phyloP scores from a whole-genome alignment of 2,888 invertebrate species.

The Camptogramma bilineatum region DNA sequence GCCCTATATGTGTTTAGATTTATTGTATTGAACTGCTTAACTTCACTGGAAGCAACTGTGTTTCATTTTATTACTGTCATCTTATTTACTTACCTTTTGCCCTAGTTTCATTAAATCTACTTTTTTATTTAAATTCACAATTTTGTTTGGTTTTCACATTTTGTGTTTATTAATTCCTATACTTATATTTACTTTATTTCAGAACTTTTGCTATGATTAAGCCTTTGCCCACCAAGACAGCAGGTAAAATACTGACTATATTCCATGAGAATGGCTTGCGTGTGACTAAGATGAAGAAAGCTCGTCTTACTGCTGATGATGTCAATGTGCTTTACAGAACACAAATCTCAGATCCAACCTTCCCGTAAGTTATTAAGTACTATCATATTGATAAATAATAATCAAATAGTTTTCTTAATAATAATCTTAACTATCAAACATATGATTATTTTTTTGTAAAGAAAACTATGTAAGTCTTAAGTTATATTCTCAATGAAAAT shows the following conservation, averaged over 20 bases:
- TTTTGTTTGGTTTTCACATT: too few species aligned
- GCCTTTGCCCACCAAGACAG: slow-evolving; percentile 88
- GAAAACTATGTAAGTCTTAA: too few species aligned
- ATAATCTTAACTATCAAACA: too few species aligned
- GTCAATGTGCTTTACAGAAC: slow-evolving; percentile 72
- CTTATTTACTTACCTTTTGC: too few species aligned
- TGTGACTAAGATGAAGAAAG: slow-evolving; percentile 90
- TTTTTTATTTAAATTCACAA: too few species aligned
- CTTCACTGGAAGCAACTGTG: background rate
- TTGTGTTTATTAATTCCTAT: too few species aligned
- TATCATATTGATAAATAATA: background rate
- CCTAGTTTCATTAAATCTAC: too few species aligned
- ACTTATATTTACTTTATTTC: slow-evolving; percentile 35
- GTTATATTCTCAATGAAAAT: too few species aligned
- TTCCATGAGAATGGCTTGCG: slow-evolving; percentile 87
- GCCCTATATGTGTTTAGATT: too few species aligned
- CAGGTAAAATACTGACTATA: slow-evolving; percentile 90
- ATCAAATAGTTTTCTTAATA: too few species aligned
- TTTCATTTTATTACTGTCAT: too few species aligned
- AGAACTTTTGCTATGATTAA: slow-evolving; percentile 93
- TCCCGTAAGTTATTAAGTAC: slow-evolving; percentile 81
- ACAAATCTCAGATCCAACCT: slow-evolving; percentile 75
- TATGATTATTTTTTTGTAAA: too few species aligned
- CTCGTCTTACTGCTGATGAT: slow-evolving; percentile 87
- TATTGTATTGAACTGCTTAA: background rate